Conservation (phyloP, 1,140 invertebrate species). For the Drosophila baimaii region DNA sequence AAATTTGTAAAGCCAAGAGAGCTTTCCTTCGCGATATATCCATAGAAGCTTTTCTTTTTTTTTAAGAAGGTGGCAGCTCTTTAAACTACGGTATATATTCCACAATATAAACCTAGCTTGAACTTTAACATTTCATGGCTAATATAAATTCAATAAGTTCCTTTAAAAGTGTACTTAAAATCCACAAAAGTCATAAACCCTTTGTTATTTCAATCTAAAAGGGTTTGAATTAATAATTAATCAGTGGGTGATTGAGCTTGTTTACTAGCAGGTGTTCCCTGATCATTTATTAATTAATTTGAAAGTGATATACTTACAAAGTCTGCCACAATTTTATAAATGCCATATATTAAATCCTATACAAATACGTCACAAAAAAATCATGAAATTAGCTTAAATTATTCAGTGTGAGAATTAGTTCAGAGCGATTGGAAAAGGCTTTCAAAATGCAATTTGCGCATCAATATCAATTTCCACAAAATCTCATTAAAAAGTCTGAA, state of each 20-base stretch:
- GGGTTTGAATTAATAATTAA: background rate
- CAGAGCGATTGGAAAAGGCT: constrained; percentile 8
- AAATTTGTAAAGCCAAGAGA: background rate
- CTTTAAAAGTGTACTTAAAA: background rate
- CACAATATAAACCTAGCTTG: background rate
- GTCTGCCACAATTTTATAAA: constrained; percentile 2
- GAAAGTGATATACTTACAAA: constrained; percentile 7
- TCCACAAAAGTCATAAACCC: background rate
- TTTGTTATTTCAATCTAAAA: background rate
- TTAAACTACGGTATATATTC: background rate
- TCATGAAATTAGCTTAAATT: constrained; percentile 6
- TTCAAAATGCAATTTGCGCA: constrained; percentile 23
- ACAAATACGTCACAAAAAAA: constrained; percentile 9
- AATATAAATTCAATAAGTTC: background rate
- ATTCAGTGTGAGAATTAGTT: constrained; percentile 34
- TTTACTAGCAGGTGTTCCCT: background rate
- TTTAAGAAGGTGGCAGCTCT: background rate
- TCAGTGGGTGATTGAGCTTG: background rate
- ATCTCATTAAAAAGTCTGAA: constrained; percentile 8
- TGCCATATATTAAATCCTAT: background rate
- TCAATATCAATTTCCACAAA: constrained; percentile 1
- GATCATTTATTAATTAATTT: constrained; percentile 10
- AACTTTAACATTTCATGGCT: background rate
- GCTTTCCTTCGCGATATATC: constrained; percentile 1
- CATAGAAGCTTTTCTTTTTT: constrained; percentile 10